Base-by-base conservation (phyloP, 2,113 vertebrate genomes). In the Eulemur macaco region DNA sequence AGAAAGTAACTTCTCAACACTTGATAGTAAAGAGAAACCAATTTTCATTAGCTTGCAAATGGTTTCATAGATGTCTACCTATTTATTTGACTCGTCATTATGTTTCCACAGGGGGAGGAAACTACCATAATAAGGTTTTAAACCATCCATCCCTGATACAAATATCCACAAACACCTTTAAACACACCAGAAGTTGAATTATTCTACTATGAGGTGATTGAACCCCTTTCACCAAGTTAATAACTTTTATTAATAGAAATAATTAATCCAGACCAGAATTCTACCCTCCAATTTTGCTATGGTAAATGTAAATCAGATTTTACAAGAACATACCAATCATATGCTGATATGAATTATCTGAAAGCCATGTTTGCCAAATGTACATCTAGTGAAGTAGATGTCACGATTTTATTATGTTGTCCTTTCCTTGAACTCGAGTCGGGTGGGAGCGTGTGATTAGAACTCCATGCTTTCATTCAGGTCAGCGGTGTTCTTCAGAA, bases 371-470 rank as follows among this genome's bases (percentile, higher is more conserved):
- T 95, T 97, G n/a, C 60, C 52, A 84, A 71, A 88, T n/a, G 58
- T 27, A 4, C 14, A 29, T 63, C 63, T 54, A 78, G 25, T 84
- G 2, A 77, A 60, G 68, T n/a, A 10, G 89, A 2, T 25, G 29
- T 9, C 15, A 14, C 34, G 56, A 31, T 95, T 66, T 76, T 95
- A 52, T 90, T 60, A n/a, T 77, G n/a, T 85, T 98, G 89, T n/a
- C 95, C 82, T 97, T 97, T 96, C 1, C 27, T 37, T 97, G 95
- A 98, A 97, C 89, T 95, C 86, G 52, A 69, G 45, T 20, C 1
- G 39, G 52, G 12, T 5, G 60, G 17, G 73, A 96, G 97, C 92
- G 45, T 96, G 77, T 94, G 95, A 74, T 87, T 66, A 82, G 50
- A 97, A 95, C 20, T 23, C 5, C 86, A 93, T 82, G 47, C 34